Evolutionary conservation across 2,113 vertebrate genomes (phyloP), one percentile per base, ranked within the genome.

Genomic region (Notechis scutatus): DNA sequence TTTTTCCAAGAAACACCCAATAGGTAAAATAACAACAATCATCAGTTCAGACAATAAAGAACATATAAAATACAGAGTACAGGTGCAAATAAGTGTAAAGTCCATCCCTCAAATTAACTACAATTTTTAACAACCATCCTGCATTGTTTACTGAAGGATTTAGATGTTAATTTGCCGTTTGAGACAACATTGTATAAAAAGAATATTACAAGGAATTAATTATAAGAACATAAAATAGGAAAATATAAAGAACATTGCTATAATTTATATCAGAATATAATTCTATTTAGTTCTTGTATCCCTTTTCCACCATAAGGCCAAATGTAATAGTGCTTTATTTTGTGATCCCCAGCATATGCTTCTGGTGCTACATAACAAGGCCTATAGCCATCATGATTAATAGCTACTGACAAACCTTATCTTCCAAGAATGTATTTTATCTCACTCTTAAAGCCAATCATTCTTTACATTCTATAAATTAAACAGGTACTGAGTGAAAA

Each of bases 1-100:
- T 93, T 96, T 93, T 93, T 91, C 92, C 3, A 39, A 24, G 90
- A 89, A 94, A 91, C 0, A 69, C 86, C 15, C 92, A 94, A 96
- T 93, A 29, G 9, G n/a, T 50, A 90, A 90, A 47, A 29, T 26
- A 59, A 64, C 55, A 64, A 6, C 26, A 4, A 26, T 4, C 11
- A 45, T 12, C 26, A 81, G 10, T n/a, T 21, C 42, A 64, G 9
- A 24, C 9, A 23, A 64, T 59, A n/a, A 59, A 10, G 11, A 85
- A 42, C 39, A 91, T 42, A 15, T 29, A 61, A n/a, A n/a, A 10
- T 42, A 85, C 61, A 54, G 20, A 56, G 1, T 81, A 8, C 11
- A 8, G 14, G 50, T 26, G 34, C 7, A 55, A 56, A 56, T 23
- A 15, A 5, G 23, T 91, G 0, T 52, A 42, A 91, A 85, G n/a